These are phyloP conservation scores for Lasiommata megera DNA, from an alignment of 2,888 invertebrate genomes.

Conservation along the genomic window DNA sequence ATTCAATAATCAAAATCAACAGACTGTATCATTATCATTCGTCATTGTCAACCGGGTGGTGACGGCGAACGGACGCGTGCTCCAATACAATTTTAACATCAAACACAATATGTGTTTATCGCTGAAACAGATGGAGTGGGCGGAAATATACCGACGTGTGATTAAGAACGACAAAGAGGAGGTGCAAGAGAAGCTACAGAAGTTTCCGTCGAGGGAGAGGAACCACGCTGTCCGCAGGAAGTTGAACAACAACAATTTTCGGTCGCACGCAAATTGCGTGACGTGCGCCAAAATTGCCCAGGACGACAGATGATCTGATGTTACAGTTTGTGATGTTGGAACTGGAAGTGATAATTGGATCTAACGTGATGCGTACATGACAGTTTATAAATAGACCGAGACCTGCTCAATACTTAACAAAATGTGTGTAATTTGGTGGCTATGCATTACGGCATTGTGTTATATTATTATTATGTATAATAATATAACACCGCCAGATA, in stretches of 20 bases:
- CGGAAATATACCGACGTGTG: constrained; percentile 62
- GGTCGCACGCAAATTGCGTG: constrained; percentile 64
- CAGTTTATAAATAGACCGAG: constrained; percentile 1
- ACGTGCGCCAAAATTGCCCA: constrained; percentile 64
- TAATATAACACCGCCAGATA: too few species aligned
- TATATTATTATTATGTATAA: too few species aligned
- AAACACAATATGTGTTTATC: constrained; percentile 57
- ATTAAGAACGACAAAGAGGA: constrained; percentile 51
- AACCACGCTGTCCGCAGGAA: constrained; percentile 85
- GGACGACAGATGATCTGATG: constrained; percentile 40
- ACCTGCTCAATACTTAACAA: background rate
- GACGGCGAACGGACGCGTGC: constrained; percentile 34
- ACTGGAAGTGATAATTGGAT: constrained; percentile 7
- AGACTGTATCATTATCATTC: constrained; percentile 14
- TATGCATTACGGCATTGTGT: background rate
- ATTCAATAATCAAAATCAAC: constrained; percentile 17
- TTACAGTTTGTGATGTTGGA: background rate
- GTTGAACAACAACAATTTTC: constrained; percentile 65
- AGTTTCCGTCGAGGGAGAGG: constrained; percentile 85
- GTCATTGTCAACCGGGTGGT: constrained; percentile 40
- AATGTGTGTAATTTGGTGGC: background rate
- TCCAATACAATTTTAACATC: background rate
- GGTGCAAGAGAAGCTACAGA: constrained; percentile 66
- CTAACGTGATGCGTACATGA: background rate
- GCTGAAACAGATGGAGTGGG: constrained; percentile 67